Base-by-base conservation (phyloP, 2,888 invertebrate genomes). In the Neocrepidodera transversa region DNA sequence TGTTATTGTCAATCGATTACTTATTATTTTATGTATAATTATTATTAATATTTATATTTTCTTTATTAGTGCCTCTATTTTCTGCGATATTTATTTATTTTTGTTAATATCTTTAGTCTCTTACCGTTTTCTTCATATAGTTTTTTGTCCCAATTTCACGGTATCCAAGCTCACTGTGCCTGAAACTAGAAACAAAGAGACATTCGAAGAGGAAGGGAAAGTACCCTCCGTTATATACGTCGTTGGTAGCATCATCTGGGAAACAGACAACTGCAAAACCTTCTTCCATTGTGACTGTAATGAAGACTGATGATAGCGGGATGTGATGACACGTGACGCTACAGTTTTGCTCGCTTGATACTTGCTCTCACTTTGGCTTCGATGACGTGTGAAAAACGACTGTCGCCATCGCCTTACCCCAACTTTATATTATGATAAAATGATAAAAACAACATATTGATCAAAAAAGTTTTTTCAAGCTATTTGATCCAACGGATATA, bases 281-380 rank as follows among this genome's bases (percentile, higher is more conserved):
- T 71, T 54, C 54, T 68, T 52, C 74, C 70, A 76, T 75, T 78
- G 77, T 76, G 71, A 68, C 69, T 68, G 68, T 78, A 78, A 78
- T 78, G 78, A 78, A 78, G 78, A 78, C 74, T 71, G 76, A 78
- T 78, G 76, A 76, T 76, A 70, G 71, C 72, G 71, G 70, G 74
- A 74, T 69, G 72, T 68, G 73, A 74, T 72, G 73, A 74, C 72
- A 71, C 64, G 67, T 68, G 62, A 62, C 49, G 54, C 42, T 64
- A 58, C 36, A 51, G 54, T 52, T 54, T 51, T 51, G 40, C 60
- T 58, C 49, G 35, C 49, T 51, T 58, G 48, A 54, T 47, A 35
- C 55, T 50, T 26, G 36, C 57, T 49, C 58, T 51, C 35, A 45
- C 42, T 38, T 48, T 42, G 48, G 38, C 18, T 28, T 40, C 30